These are phyloP conservation scores for Ardeotis arabs DNA, from an alignment of 2,113 vertebrate species.

Conservation along the genomic window DNA sequence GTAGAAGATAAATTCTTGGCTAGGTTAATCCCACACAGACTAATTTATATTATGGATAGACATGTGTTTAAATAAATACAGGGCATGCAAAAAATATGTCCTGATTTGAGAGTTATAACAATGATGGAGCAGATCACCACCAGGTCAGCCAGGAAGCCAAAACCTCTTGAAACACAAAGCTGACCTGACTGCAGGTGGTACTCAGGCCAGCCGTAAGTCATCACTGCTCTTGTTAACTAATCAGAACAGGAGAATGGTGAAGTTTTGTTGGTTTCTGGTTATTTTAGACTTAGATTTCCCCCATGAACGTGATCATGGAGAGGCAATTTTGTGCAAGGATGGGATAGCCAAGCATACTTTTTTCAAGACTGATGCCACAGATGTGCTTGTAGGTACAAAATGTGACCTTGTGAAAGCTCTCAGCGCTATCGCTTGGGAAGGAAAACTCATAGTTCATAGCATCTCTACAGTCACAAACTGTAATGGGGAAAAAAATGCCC, in stretches of 20 bases:
- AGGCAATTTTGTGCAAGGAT: neutral
- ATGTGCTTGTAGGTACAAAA: neutral
- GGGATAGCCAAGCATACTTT: neutral
- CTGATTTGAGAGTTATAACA: neutral
- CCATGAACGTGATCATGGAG: neutral
- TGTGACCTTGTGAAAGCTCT: neutral
- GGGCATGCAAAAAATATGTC: neutral
- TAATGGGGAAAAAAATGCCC: neutral
- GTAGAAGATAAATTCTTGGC: constrained; percentile 45
- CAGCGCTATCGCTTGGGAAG: neutral
- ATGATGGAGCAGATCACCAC: neutral
- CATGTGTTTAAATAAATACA: constrained; percentile 19
- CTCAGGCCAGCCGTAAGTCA: constrained; percentile 14
- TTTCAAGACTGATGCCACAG: neutral
- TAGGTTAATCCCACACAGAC: neutral
- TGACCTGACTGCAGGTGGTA: neutral
- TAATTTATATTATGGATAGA: constrained; percentile 9
- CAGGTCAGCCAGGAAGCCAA: neutral
- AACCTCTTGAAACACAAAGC: neutral
- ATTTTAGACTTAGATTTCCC: neutral
- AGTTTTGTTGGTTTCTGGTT: neutral
- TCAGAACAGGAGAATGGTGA: neutral
- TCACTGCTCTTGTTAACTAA: constrained; percentile 2
- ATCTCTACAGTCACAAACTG: neutral
- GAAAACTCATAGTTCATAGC: neutral